phyloP scores from a whole-genome alignment of 2,888 invertebrate species.

The Lysandra coridon region DNA sequence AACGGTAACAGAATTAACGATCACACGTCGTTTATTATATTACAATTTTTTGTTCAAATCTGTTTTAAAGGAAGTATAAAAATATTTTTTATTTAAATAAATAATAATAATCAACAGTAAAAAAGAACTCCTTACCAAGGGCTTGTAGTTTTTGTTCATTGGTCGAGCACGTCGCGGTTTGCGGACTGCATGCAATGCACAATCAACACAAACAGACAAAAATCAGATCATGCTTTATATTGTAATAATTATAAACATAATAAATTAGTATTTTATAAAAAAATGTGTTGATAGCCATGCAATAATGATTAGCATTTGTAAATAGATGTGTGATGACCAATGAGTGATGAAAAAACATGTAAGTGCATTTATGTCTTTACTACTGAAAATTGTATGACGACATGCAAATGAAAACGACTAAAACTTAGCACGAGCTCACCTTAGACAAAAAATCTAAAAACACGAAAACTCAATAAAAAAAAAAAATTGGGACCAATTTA shows the following conservation, averaged over 20 bases:
- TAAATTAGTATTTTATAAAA: slow-evolving; percentile 8
- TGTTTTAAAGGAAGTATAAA: neutral
- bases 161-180: slow-evolving; percentile 53
- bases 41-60: neutral
- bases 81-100: slow-evolving; percentile 14
- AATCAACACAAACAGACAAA: slow-evolving; percentile 59
- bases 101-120: slow-evolving; percentile 31
- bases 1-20: too few relatives aligned
- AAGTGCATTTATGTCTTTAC: neutral
- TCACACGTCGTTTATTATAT: too few relatives aligned
- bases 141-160: slow-evolving; percentile 73
- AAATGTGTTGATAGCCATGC: neutral
- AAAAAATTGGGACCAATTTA: slow-evolving; percentile 2
- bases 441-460: slow-evolving; percentile 39
- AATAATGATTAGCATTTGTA: neutral
- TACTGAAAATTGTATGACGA: neutral
- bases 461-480: slow-evolving; percentile 31
- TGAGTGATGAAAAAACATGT: neutral
- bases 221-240: slow-evolving; percentile 48
- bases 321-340: neutral
- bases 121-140: slow-evolving; percentile 60
- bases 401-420: neutral
- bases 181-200: slow-evolving; percentile 71
- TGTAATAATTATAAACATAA: slow-evolving; percentile 25
- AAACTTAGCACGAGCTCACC: slow-evolving; percentile 6